Evolutionary conservation across 1,140 invertebrate genomes (phyloP), one percentile per base, ranked within the genome.

Genomic region (Saxidomus purpurata): DNA sequence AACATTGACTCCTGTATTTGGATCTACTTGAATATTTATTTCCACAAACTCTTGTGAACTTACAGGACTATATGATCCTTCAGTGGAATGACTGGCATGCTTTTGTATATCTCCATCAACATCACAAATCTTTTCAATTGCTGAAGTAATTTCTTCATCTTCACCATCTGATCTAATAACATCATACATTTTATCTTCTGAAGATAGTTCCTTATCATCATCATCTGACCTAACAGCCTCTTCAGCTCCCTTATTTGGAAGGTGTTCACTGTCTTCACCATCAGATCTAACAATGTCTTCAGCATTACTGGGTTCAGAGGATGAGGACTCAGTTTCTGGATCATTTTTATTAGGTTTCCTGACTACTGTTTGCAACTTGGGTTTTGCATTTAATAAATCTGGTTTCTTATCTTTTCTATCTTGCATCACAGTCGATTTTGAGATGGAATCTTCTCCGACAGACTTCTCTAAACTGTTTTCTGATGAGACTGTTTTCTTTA

Each of bases 21-120:
- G 86, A 81, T 88, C 86, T 61, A 67, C 52, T 43, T 88, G 86
- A 25, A 88, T 88, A 52, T 71, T 88, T 22, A 88, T 88, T 38
- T 81, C 76, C 9, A 88, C 77, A 67, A 88, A 67, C 67, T 88
- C 86, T n/a, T 88, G 40, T 71, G 77, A 31, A 63, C 77, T 81
- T 22, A 15, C 3, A 31, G 83, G 34, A n/a, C 67, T 52, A 22
- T 38, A 25, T 49, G 83, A 71, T 34, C 17, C 59, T n/a, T 25
- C 22, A 43, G 36, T 71, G n/a, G 52, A 22, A 34, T 82, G 4
- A 28, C 13, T 59, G 0, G n/a, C 34, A 38, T 40, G 25, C 4
- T n/a, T 40, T 34, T 11, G 55, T 34, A 1, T 9, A 4, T 80
- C 47, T 13, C 52, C 76, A 31, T 80, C 76, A 80, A 31, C 49